Conservation (phyloP, 2,888 invertebrate species). For the Strigamia crassipes region DNA sequence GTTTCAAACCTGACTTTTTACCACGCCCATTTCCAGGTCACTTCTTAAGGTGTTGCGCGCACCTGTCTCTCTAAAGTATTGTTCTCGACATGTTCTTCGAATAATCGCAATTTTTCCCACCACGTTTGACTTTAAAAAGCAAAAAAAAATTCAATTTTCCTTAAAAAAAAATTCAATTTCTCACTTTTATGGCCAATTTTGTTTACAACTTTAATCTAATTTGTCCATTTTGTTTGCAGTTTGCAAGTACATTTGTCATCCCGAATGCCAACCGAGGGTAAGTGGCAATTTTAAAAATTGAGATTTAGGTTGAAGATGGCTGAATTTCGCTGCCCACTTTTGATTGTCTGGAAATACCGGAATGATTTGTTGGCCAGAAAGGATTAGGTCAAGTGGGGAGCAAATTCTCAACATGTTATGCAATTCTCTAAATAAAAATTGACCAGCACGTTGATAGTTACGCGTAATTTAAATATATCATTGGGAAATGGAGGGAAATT, state of each 20-base stretch:
- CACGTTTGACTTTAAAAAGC: neutral
- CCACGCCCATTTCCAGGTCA: constrained; percentile 39
- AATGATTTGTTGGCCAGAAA: constrained; percentile 30
- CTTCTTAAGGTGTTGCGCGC: constrained; percentile 36
- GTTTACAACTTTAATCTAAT: neutral
- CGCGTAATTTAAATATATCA: too few relatives aligned
- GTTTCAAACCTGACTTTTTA: constrained; percentile 31
- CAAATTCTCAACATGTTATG: constrained; percentile 24
- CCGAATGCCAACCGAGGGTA: constrained; percentile 39
- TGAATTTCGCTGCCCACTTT: constrained; percentile 1
- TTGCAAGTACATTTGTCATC: constrained; percentile 23
- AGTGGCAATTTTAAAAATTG: constrained; percentile 14
- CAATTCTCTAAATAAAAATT: neutral
- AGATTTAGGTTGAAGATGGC: constrained; percentile 34
- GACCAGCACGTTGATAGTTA: neutral
- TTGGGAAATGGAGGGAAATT: too few relatives aligned
- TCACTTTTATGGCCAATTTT: neutral
- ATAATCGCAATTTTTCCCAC: neutral
- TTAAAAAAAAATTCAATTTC: neutral
- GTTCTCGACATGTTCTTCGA: neutral
- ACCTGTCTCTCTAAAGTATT: constrained; percentile 34
- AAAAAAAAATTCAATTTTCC: neutral
- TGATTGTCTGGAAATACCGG: constrained; percentile 31
- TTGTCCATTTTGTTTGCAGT: neutral
- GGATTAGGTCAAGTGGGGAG: constrained; percentile 36